Base-by-base conservation (phyloP, 2,797 vertebrate species). In the Chaetodon trifasciatus region DNA sequence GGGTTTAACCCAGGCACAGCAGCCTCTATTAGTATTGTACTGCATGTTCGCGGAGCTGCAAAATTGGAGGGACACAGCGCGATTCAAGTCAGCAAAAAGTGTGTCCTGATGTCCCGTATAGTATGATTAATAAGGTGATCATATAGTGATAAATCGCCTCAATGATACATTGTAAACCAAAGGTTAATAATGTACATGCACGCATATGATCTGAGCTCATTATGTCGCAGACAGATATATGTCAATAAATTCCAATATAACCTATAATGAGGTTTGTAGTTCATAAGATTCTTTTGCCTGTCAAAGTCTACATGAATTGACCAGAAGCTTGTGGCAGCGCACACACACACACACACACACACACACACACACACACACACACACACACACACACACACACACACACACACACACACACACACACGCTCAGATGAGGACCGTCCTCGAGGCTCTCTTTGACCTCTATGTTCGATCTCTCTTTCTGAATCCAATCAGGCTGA, bases 401-500 rank as follows among this genome's bases (percentile, higher is more conserved):
- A 52, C 65, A 37, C 35, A 39, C 64, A 52, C 65, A 37, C 35
- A 24, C 8, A 21, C 50, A 56, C 32, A 68, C 66, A 66, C 47
- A 70, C 63, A 65, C 42, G 52, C 70, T 32, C 46, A 80, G 65
- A 84, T 58, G 80, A 76, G 63, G 86, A 80, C 80, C 53, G 83
- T 91, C 87, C 93, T 93, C 74, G 23, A 91, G 92, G 93, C 89
- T 88, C 88, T 88, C 61, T 91, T 87, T 92, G 91, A 94, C 93
- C 93, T 93, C 92, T 90, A 58, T 78, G 89, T 92, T 94, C 90
- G 89, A 94, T 93, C 92, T 89, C 70, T 87, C 89, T 94, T 90
- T 93, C 88, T 92, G 83, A 92, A 94, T 93, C 92, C 89, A 94
- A 94, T 94, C 92, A 91, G 88, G 84, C 81, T 74, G 74, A 89